Evolutionary conservation across 2,888 invertebrate species (phyloP).

Genomic region (Lithophane leautieri): DNA sequence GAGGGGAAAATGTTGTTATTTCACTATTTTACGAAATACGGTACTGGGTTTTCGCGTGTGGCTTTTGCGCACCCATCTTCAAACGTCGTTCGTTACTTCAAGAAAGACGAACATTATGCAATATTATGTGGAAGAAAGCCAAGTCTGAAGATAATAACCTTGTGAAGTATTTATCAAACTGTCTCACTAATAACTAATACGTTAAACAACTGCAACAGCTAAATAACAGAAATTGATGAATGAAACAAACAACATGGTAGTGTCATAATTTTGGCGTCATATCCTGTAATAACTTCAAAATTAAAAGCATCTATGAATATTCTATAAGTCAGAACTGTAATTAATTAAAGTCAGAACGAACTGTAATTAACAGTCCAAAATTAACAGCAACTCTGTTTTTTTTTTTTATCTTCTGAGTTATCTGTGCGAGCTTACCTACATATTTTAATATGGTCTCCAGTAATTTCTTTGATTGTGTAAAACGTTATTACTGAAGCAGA

Average conservation of each 20-base stretch:
- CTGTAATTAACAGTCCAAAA: background rate
- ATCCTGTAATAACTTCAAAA: background rate
- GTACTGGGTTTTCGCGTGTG: slow-evolving; percentile 15
- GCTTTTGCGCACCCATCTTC: slow-evolving; percentile 5
- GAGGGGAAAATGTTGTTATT: slow-evolving; percentile 35
- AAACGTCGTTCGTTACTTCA: background rate
- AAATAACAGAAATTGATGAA: background rate
- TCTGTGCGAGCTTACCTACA: background rate
- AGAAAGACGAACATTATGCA: background rate
- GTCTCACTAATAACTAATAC: background rate
- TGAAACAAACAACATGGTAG: background rate
- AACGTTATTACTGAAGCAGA: background rate
- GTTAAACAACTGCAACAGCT: background rate
- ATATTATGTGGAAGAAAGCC: background rate
- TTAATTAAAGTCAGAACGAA: too few relatives aligned
- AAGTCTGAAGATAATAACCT: background rate
- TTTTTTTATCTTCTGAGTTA: too few relatives aligned
- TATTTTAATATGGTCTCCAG: too few relatives aligned
- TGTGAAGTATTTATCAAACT: background rate
- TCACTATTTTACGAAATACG: slow-evolving; percentile 38
- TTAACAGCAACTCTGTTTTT: background rate
- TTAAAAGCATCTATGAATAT: too few relatives aligned
- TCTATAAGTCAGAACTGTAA: too few relatives aligned
- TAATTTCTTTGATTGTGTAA: background rate
- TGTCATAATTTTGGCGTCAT: background rate